Conservation (phyloP, 2,113 vertebrate genomes). For the Myotis yumanensis region DNA sequence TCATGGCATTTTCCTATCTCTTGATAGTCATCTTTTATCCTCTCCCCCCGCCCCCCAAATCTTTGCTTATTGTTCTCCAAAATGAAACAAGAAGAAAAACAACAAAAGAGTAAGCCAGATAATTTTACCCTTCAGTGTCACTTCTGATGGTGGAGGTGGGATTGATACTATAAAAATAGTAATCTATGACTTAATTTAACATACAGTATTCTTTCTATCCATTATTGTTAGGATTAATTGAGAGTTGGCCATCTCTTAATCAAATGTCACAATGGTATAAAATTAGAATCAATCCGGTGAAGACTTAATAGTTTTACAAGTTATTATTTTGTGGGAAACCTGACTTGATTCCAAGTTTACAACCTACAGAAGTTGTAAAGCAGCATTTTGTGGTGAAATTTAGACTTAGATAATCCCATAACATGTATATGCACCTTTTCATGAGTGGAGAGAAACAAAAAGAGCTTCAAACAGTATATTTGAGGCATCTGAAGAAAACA, state of each 20-base stretch:
- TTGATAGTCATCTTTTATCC: constrained; percentile 31
- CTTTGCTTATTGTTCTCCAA: constrained; percentile 15
- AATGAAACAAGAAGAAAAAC: constrained; percentile 17
- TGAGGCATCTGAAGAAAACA: neutral
- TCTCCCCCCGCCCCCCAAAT: neutral
- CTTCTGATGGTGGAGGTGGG: neutral
- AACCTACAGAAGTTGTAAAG: constrained; percentile 1
- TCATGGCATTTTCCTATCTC: neutral
- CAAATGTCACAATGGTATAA: neutral
- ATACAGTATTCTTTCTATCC: neutral
- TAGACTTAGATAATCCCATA: neutral
- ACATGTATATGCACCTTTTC: neutral
- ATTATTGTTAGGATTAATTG: neutral
- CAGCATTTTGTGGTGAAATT: neutral
- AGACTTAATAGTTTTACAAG: neutral
- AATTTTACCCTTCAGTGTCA: neutral
- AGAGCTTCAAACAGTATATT: neutral
- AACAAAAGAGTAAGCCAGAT: neutral
- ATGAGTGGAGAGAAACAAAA: constrained; percentile 22
- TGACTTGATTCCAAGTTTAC: neutral
- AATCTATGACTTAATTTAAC: neutral
- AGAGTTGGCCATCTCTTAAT: neutral
- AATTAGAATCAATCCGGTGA: neutral
- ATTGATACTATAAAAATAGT: neutral
- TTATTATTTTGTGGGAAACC: neutral